Base-by-base conservation (phyloP, 2,888 invertebrate species). In the Atrina japonica region DNA sequence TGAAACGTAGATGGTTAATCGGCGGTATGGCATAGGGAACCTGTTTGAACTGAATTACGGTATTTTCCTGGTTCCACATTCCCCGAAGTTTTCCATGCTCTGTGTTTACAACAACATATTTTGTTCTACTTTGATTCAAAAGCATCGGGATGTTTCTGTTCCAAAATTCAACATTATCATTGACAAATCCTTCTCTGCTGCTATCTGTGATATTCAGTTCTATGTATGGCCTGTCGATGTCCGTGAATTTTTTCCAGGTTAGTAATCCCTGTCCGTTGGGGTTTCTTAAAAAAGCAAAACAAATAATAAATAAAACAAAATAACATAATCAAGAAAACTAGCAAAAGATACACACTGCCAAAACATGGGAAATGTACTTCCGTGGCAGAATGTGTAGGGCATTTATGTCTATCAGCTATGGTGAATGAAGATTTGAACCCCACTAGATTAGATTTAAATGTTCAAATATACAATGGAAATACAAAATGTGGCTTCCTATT, bases 1-100 rank as follows among this genome's bases (percentile, higher is more conserved):
- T 11, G 29, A 77, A 81, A 27, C 81, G 49, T 0, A 76, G 45
- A n/a, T 72, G 30, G 0, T 69, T 75, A 14, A 74, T 18, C 7
- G 81, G 81, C 53, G 81, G 79, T 23, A 63, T 53, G 0, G 78
- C 77, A 45, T 65, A 81, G 1, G 81, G 79, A n/a, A 81, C 70
- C 41, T 66, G 55, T 18, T 58, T 50, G 49, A 75, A 81, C 25
- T 76, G 75, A 14, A 53, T 29, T 1, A 79, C 73, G 2, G 16
- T 58, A 14, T 27, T 40, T 2, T 27, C 41, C 9, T 25, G 43
- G 23, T 14, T 29, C 6, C 30, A 23, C 30, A 35, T 27, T 11
- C 68, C 68, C 23, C 21, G 21, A 43, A 65, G 27, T 53, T 45
- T 45, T 23, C 65, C 65, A 7, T 35, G 5, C 21, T 43, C 18